phyloP scores from a whole-genome alignment of 2,797 vertebrate species.

The Philypnodon macrostomus region DNA sequence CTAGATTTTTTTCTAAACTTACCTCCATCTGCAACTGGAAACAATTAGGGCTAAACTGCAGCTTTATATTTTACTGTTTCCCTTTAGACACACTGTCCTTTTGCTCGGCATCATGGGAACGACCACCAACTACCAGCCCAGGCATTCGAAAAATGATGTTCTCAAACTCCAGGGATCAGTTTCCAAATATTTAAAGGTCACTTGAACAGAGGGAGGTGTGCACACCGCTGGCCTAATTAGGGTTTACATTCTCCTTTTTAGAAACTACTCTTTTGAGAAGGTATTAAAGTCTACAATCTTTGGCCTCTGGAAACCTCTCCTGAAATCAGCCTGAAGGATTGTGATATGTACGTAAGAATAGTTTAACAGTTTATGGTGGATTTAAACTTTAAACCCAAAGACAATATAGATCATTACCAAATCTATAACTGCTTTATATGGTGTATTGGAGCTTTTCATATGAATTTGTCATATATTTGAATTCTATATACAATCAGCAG shows the following conservation, averaged over 20 bases:
- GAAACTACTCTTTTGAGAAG: background rate
- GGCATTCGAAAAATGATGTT: background rate
- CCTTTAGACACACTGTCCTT: background rate
- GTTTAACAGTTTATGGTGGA: too few species aligned
- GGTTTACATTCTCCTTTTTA: background rate
- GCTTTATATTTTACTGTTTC: background rate
- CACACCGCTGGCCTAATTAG: background rate
- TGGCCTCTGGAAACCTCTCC: background rate
- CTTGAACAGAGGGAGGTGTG: background rate
- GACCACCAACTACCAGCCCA: background rate
- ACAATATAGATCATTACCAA: too few species aligned
- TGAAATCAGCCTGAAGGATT: too few species aligned
- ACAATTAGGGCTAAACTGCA: too few species aligned
- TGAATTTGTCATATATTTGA: too few species aligned
- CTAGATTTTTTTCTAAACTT: too few species aligned
- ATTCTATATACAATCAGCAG: too few species aligned
- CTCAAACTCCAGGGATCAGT: background rate
- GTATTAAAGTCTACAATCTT: background rate
- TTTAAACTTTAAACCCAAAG: too few species aligned
- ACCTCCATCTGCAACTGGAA: too few species aligned
- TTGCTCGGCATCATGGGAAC: slow-evolving; percentile 6
- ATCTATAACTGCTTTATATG: too few species aligned
- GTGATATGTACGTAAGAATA: too few species aligned
- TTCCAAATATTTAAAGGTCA: slow-evolving; percentile 14
- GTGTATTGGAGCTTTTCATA: too few species aligned